A percentile compares a stretch with the other conserved stretches of the same genome.
These are phyloP conservation scores for Phodopus roborovskii DNA, from an alignment of 2,113 vertebrate species.

Conservation along the genomic window DNA sequence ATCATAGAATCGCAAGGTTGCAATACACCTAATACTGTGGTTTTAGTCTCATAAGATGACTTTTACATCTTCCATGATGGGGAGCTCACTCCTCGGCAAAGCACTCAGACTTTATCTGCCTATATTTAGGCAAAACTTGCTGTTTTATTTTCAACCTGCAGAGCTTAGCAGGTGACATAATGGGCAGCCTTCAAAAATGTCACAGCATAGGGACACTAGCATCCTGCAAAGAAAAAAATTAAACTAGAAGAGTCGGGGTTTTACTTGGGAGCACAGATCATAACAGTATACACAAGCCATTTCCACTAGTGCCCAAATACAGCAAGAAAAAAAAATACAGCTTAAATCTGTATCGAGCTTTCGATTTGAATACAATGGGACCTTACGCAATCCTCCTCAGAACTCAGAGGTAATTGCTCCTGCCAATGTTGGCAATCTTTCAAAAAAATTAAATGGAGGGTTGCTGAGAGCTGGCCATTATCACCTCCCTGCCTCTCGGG, in stretches of 20 bases:
- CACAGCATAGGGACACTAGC: not conserved
- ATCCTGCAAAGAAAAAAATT: not conserved
- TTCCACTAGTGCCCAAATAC: not conserved
- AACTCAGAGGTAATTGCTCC: not conserved
- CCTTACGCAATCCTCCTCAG: not conserved
- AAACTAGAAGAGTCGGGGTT: not conserved
- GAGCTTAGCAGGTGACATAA: not conserved
- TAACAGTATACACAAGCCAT: not conserved
- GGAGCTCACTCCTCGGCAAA: not conserved
- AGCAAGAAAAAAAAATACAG: not conserved
- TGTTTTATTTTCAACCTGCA: not conserved
- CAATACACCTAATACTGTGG: not conserved
- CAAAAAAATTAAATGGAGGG: constrained; percentile 10
- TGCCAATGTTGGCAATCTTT: not conserved
- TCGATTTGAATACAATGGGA: not conserved
- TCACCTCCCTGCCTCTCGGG: not conserved
- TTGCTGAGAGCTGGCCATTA: constrained; percentile 12
- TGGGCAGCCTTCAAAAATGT: not conserved
- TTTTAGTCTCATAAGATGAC: not conserved
- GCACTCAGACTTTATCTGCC: not conserved
- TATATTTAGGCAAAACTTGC: not conserved
- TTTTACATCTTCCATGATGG: not conserved
- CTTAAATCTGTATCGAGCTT: not conserved
- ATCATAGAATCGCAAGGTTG: not conserved
- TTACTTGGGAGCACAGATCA: not conserved